Evolutionary conservation across 2,113 vertebrate species (phyloP).

Genomic region (Gymnarchus niloticus): DNA sequence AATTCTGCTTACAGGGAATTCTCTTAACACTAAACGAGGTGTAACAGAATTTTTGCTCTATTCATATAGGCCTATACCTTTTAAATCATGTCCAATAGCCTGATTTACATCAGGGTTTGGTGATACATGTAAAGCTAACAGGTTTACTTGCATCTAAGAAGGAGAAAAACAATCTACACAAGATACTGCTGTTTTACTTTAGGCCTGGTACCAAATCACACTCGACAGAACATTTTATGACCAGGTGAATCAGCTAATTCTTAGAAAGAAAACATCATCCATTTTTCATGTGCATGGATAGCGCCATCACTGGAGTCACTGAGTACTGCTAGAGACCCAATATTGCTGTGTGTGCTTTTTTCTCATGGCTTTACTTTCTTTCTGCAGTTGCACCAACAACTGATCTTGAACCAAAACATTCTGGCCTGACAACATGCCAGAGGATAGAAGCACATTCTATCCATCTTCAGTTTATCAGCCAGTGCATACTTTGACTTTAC

Average conservation of each 20-base stretch:
- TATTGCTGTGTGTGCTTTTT: not conserved
- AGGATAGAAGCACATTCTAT: no score
- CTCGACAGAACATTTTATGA: not conserved
- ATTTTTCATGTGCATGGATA: not conserved
- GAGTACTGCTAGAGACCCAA: not conserved
- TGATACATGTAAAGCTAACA: not conserved
- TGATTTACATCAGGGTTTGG: no score
- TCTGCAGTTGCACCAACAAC: no score
- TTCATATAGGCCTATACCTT: not conserved
- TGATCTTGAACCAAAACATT: no score
- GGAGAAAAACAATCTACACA: not conserved
- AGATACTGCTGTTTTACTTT: not conserved
- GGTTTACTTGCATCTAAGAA: not conserved
- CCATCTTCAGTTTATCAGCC: no score
- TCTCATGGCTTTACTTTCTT: not conserved
- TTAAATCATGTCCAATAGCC: not conserved
- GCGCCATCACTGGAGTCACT: not conserved
- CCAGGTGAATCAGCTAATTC: not conserved
- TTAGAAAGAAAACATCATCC: not conserved
- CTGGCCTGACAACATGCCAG: no score
- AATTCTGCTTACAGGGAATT: not conserved
- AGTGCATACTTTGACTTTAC: no score
- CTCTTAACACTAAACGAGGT: not conserved
- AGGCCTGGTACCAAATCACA: not conserved
- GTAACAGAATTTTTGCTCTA: not conserved